Conservation (phyloP, 2,888 invertebrate species). For the Morinoia aosen region DNA sequence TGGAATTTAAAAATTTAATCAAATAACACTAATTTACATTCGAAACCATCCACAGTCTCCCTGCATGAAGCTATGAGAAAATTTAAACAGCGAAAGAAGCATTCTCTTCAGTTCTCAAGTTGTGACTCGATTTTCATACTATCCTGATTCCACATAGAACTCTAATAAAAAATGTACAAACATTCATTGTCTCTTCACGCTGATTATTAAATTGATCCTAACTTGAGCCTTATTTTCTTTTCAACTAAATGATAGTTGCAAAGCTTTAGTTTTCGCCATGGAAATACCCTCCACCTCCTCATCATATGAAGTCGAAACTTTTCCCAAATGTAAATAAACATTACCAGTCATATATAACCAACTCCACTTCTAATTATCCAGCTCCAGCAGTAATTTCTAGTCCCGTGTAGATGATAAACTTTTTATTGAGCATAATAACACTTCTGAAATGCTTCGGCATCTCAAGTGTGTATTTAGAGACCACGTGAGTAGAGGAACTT, state of each 20-base stretch:
- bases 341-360: too few relatives aligned
- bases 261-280: too few relatives aligned
- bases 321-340: too few relatives aligned
- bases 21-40: neutral
- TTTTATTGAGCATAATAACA: slow-evolving; percentile 3
- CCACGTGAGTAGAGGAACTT: neutral
- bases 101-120: neutral
- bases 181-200: neutral
- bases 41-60: neutral
- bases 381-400: neutral
- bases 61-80: neutral
- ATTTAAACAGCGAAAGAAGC: neutral
- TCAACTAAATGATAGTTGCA: neutral
- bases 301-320: too few relatives aligned
- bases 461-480: neutral
- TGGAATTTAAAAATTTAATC: neutral
- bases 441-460: neutral
- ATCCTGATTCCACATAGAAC: neutral
- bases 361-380: neutral
- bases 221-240: neutral
- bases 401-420: neutral
- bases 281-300: too few relatives aligned
- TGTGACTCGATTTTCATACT: neutral
- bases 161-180: neutral
- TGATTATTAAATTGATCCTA: too few relatives aligned